Percentiles rank a stretch among this genome's conserved stretches.
Evolutionary conservation across 2,797 vertebrate genomes (phyloP).

Genomic region (Sitta carolinensis): DNA sequence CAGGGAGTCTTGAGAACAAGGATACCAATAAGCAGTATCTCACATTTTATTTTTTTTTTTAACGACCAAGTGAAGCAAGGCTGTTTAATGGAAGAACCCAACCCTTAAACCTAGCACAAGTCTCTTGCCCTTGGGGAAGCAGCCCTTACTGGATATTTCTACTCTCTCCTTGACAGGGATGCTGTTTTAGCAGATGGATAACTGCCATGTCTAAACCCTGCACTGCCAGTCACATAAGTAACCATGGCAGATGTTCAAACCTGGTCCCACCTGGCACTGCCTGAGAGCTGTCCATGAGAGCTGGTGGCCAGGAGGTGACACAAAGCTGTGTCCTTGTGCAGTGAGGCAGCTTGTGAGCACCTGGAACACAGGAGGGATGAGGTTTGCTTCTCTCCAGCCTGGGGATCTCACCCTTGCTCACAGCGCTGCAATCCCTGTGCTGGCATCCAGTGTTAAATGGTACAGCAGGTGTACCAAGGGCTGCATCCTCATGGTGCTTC

Average conservation of each 20-base stretch:
- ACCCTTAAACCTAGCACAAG: neutral
- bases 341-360: neutral
- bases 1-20: neutral
- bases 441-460: neutral
- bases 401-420: neutral
- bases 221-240: accelerated
- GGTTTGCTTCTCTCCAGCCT: neutral
- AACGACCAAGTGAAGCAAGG: neutral
- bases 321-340: neutral
- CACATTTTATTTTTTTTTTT: neutral
- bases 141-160: neutral
- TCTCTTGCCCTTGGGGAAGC: neutral
- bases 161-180: neutral
- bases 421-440: neutral
- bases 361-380: neutral
- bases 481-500: neutral
- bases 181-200: neutral
- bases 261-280: accelerated
- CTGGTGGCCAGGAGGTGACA: neutral
- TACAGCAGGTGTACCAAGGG: neutral
- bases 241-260: neutral
- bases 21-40: neutral
- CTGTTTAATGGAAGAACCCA: neutral
- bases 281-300: neutral
- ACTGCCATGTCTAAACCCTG: neutral